Evolutionary conservation across 2,797 vertebrate genomes (phyloP).

Genomic region (Cynopterus sphinx): DNA sequence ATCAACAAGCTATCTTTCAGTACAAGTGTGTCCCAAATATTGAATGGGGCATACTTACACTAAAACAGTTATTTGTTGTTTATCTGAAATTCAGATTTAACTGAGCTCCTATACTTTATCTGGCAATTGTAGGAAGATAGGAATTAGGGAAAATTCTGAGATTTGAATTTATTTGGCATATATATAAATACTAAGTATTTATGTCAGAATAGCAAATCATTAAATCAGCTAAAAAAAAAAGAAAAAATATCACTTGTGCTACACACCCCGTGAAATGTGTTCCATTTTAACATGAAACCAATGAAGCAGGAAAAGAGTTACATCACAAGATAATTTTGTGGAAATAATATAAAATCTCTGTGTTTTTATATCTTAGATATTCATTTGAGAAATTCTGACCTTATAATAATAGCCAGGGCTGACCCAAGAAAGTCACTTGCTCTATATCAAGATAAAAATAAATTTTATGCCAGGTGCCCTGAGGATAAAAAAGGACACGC

Average conservation of each 20-base stretch:
- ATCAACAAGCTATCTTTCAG: neutral
- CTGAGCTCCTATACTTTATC: neutral
- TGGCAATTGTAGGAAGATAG: neutral
- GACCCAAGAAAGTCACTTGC: constrained; percentile 11
- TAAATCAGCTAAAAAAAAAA: neutral
- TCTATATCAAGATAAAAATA: constrained; percentile 54
- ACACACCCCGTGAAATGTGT: neutral
- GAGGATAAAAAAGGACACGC: constrained; percentile 14
- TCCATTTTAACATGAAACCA: neutral
- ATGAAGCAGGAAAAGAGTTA: neutral
- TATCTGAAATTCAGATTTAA: constrained; percentile 38
- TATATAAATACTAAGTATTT: neutral
- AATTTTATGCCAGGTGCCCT: neutral
- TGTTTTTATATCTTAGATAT: constrained; percentile 27
- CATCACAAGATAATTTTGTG: neutral
- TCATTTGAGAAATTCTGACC: constrained; percentile 41
- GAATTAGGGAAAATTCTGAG: neutral
- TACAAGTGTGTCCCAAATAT: neutral
- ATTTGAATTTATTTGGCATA: constrained; percentile 28
- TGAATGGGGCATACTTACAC: neutral
- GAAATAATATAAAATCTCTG: neutral
- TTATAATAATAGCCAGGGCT: constrained; percentile 21
- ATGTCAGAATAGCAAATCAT: neutral
- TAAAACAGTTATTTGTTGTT: neutral
- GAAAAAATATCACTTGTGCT: neutral